A percentile compares a stretch with the other conserved stretches of the same genome.
Conservation (phyloP, 92 coral and sea anemone genomes). For the Porites evermanni region DNA sequence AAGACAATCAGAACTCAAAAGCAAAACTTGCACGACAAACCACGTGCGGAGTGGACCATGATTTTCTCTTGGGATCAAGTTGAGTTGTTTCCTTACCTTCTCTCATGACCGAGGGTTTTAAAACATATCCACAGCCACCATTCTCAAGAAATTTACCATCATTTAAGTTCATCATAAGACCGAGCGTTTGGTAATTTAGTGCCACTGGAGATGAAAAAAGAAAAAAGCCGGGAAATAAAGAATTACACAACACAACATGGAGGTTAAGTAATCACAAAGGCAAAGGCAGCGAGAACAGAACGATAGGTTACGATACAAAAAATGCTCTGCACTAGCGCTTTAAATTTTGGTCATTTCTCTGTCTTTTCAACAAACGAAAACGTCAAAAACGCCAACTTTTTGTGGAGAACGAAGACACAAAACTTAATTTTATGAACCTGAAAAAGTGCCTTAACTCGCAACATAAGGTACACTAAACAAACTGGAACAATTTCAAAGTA, state of each 20-base stretch:
- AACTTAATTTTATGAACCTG: too few relatives aligned
- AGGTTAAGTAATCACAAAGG: too few relatives aligned
- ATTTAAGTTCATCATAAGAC: constrained; percentile 93
- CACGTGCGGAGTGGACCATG: not conserved
- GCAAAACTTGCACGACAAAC: not conserved
- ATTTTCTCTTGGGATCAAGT: not conserved
- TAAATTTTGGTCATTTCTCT: too few relatives aligned
- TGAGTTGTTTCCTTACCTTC: constrained; percentile 72
- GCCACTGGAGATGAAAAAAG: constrained; percentile 73
- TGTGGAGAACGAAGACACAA: too few relatives aligned
- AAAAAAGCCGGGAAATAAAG: not conserved
- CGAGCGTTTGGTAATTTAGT: constrained; percentile 91
- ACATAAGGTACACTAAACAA: too few relatives aligned
- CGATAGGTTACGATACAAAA: too few relatives aligned
- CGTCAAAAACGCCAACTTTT: too few relatives aligned
- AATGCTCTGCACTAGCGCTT: too few relatives aligned
- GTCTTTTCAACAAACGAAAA: too few relatives aligned
- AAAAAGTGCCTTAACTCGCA: too few relatives aligned
- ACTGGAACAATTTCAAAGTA: too few relatives aligned
- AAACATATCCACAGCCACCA: constrained; percentile 94
- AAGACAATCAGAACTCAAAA: not conserved
- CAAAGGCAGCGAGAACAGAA: too few relatives aligned
- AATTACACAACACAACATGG: not conserved
- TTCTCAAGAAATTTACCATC: constrained; percentile 89
- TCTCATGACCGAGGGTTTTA: constrained; percentile 98